A percentile compares a stretch with the other conserved stretches of the same genome.
Evolutionary conservation across 2,888 invertebrate genomes (phyloP).

Genomic region (Tipula helvola): DNA sequence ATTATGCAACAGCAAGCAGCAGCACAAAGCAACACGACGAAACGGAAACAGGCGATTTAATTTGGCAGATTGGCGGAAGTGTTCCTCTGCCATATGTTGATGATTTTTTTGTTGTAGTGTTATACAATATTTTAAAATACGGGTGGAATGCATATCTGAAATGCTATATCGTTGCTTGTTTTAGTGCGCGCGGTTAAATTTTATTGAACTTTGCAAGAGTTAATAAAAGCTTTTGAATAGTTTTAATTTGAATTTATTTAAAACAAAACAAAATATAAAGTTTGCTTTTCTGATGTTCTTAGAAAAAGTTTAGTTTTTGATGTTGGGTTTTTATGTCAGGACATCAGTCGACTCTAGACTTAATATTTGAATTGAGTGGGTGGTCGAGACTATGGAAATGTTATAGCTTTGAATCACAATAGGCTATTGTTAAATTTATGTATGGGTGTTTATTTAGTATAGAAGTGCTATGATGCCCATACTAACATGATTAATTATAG

Average conservation of each 20-base stretch:
- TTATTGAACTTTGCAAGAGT: neutral
- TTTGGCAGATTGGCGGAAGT: too few relatives aligned
- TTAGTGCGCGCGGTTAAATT: neutral
- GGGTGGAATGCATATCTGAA: too few relatives aligned
- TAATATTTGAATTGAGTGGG: neutral
- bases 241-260: neutral
- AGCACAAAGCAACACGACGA: neutral
- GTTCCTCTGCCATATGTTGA: too few relatives aligned
- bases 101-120: too few relatives aligned
- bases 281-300: neutral
- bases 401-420: neutral
- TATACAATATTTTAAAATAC: too few relatives aligned
- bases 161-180: too few relatives aligned
- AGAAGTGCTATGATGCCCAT: neutral
- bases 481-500: neutral
- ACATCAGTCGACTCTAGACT: neutral
- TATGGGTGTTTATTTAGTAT: neutral
- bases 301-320: neutral
- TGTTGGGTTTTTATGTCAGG: neutral
- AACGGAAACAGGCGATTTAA: neutral
- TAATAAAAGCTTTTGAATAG: neutral
- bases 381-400: too few relatives aligned
- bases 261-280: neutral
- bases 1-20: too few relatives aligned
- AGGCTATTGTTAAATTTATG: neutral